phyloP scores from a whole-genome alignment of 2,113 vertebrate genomes.

The Ia io region DNA sequence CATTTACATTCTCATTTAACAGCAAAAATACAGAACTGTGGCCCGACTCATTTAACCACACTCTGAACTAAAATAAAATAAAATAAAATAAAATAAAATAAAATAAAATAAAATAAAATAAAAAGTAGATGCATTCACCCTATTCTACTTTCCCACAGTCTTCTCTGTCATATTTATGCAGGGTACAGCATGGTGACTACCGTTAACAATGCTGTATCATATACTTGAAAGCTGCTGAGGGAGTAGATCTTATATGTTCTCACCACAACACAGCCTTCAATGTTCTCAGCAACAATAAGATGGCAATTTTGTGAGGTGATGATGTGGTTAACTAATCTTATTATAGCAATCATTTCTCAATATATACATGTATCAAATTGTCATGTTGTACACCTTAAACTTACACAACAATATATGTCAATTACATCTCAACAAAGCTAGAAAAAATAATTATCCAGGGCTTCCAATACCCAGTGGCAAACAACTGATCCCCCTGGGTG shows the following conservation, averaged over 20 bases:
- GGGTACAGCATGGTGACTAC: neutral
- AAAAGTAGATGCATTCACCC: neutral
- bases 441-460: neutral
- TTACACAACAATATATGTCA: neutral
- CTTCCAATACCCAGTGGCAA: neutral
- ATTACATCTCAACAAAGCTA: neutral
- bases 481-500: neutral
- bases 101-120: too few species aligned
- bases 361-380: neutral
- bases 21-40: neutral
- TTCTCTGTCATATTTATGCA: neutral
- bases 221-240: neutral
- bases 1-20: conserved; percentile 29
- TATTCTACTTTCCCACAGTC: neutral
- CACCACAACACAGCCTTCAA: neutral
- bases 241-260: neutral
- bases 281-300: neutral
- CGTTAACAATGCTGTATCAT: neutral
- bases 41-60: neutral
- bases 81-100: too few species aligned
- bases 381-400: neutral
- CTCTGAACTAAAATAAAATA: neutral
- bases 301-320: neutral
- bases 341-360: neutral
- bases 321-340: neutral